Evolutionary conservation across 2,797 vertebrate genomes (phyloP).

Genomic region (Tauraco hartlaubi): DNA sequence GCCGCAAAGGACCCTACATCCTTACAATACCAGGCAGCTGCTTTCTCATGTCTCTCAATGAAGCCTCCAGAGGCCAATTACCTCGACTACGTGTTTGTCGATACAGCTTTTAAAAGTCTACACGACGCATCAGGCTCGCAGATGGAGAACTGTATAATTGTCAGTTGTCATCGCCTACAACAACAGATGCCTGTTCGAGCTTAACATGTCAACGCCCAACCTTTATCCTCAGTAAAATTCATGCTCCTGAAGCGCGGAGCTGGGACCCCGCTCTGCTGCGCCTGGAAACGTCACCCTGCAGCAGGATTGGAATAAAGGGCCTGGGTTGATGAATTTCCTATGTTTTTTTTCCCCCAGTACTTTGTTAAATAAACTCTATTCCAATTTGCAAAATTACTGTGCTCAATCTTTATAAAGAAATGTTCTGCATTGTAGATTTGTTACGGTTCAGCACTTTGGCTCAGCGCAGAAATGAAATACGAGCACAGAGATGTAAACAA

Average conservation of each 20-base stretch:
- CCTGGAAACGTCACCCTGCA: background rate
- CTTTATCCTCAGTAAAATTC: constrained; percentile 25
- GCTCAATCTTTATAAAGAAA: constrained; percentile 33
- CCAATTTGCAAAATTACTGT: background rate
- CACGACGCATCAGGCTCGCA: background rate
- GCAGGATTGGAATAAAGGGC: background rate
- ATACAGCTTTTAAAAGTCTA: constrained; percentile 40
- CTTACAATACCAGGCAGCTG: background rate
- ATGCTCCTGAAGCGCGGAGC: background rate
- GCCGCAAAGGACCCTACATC: background rate
- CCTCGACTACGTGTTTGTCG: constrained; percentile 7
- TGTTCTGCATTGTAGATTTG: background rate
- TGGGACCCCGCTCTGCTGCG: background rate
- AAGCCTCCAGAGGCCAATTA: constrained; percentile 38
- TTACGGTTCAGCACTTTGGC: constrained; percentile 17
- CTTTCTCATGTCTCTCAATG: background rate
- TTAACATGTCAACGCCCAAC: background rate
- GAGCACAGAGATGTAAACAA: constrained; percentile 11
- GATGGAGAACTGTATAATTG: constrained; percentile 17
- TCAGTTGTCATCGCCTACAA: constrained; percentile 43
- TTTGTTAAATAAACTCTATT: constrained; percentile 30
- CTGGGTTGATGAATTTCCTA: background rate
- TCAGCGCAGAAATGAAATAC: constrained; percentile 30
- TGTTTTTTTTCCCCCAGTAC: background rate
- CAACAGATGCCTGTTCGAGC: constrained; percentile 33